Evolutionary conservation across 2,113 vertebrate species (phyloP), one percentile per base, ranked within the genome.

Genomic region (Muntiacus muntjak): DNA sequence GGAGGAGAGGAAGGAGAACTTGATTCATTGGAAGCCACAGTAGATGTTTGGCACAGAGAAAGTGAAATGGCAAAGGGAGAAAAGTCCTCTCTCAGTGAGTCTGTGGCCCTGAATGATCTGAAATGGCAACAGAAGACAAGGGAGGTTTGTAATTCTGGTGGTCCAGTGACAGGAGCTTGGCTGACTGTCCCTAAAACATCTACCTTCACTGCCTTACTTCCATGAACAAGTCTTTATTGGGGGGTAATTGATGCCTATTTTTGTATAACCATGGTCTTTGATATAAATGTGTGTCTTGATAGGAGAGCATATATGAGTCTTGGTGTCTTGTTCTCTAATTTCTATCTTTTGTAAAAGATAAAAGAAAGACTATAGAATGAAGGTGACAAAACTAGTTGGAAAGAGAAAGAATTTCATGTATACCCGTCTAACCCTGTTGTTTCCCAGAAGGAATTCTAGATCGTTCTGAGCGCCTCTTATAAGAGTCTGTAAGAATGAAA

Each of bases 1-100:
- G 88, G 81, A 98, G 43, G 78, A 98, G 74, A 97, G 89, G 95
- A 82, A 96, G 89, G 97, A 98, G 91, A 91, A 92, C 87, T 97
- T 62, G 87, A 64, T 98, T 93, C 89, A 50, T 55, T 94, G 91
- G 93, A 58, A 98, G 87, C 33, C 55, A 89, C 64, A 91, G 93
- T 92, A 98, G 89, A 86, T 88, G 36, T 21, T 25, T 91, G 89
- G 91, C 97, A 43, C 52, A 85, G 81, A 57, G 89, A 95, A 58
- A 87, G 47, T 47, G 60, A 96, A 98, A 87, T 91, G 93, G 95
- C 97, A 79, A 47, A 43, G 23, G 89, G 55, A 16, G 50, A 86
- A 89, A 92, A 92, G 71, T 79, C 25, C 91, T 92, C 33, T 50
- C 83, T 93, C 47, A 97, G 9, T 90, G 0, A 91, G 36, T 30